Evolutionary conservation across 2,888 invertebrate species (phyloP).

Genomic region (Ecdyonurus torrentis): DNA sequence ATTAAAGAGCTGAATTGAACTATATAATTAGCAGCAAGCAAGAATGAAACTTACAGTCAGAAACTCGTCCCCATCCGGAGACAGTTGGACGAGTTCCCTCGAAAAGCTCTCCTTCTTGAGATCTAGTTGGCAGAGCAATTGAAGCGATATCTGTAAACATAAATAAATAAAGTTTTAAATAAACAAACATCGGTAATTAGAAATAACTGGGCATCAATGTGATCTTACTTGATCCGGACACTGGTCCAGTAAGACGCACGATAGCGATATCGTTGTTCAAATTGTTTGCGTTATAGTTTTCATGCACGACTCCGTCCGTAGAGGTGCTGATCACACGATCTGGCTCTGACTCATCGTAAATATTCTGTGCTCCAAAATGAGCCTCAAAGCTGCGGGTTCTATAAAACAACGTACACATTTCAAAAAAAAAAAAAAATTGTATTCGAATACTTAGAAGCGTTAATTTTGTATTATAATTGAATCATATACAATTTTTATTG

Average conservation of each 20-base stretch:
- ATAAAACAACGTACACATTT: neutral
- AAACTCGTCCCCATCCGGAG: constrained; percentile 7
- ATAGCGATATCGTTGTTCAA: constrained; percentile 18
- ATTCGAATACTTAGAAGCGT: too few species aligned
- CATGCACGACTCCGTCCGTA: constrained; percentile 14
- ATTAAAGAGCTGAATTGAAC: neutral
- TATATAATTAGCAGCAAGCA: neutral
- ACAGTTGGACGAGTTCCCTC: neutral
- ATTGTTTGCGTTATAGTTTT: constrained; percentile 12
- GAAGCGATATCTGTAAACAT: constrained; percentile 7
- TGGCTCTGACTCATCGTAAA: constrained; percentile 11
- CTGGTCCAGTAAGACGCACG: constrained; percentile 14
- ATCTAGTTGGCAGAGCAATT: constrained; percentile 6
- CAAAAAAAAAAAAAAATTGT: too few species aligned
- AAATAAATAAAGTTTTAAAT: neutral
- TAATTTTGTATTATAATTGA: too few species aligned
- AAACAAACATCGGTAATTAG: neutral
- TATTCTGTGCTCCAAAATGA: constrained; percentile 11
- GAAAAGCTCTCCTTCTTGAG: constrained; percentile 1
- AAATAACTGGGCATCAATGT: too few species aligned
- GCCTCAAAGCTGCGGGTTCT: neutral
- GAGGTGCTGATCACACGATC: constrained; percentile 12
- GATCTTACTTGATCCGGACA: constrained; percentile 13
- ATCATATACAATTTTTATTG: too few species aligned
- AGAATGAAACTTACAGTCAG: constrained; percentile 4